phyloP scores from a whole-genome alignment of 2,797 vertebrate species.

The Protonibea diacanthus region DNA sequence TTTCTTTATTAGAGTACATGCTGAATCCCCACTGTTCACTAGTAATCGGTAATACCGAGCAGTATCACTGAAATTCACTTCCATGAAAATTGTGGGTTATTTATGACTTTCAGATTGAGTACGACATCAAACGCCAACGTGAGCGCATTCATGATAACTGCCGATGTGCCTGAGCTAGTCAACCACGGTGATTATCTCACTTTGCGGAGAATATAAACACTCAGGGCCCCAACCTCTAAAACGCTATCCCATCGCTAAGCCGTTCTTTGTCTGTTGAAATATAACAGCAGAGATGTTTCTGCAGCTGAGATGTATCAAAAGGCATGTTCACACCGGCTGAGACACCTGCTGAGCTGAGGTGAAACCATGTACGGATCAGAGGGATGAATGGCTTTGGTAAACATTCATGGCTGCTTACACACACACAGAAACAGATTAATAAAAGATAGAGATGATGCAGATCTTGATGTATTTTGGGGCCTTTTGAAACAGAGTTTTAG shows the following conservation, averaged over 20 bases:
- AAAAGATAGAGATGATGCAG: constrained; percentile 11
- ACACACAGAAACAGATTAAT: constrained; percentile 16
- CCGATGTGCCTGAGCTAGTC: constrained; percentile 21
- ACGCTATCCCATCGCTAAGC: constrained; percentile 48
- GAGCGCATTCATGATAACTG: constrained; percentile 31
- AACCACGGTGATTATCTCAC: constrained; percentile 44
- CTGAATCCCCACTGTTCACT: background rate
- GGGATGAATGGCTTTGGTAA: constrained; percentile 40
- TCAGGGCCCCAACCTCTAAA: constrained; percentile 33
- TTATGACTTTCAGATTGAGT: constrained; percentile 41
- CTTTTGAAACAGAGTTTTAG: constrained; percentile 37
- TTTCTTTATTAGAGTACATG: background rate
- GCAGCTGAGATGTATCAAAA: constrained; percentile 20
- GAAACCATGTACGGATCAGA: constrained; percentile 35
- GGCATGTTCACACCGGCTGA: constrained; percentile 15
- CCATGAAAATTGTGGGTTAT: constrained; percentile 21
- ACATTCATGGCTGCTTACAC: constrained; percentile 28
- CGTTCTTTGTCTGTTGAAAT: constrained; percentile 40
- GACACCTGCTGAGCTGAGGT: constrained; percentile 47
- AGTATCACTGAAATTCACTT: constrained; percentile 24
- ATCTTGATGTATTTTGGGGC: constrained; percentile 27
- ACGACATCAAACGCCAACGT: constrained; percentile 4
- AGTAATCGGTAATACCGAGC: constrained; percentile 5
- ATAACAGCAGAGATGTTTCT: constrained; percentile 19
- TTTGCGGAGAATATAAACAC: constrained; percentile 57